A percentile compares a stretch with the other conserved stretches of the same genome.
Conservation (phyloP, 2,113 vertebrate genomes). For the Phrynosoma blainvillii region DNA sequence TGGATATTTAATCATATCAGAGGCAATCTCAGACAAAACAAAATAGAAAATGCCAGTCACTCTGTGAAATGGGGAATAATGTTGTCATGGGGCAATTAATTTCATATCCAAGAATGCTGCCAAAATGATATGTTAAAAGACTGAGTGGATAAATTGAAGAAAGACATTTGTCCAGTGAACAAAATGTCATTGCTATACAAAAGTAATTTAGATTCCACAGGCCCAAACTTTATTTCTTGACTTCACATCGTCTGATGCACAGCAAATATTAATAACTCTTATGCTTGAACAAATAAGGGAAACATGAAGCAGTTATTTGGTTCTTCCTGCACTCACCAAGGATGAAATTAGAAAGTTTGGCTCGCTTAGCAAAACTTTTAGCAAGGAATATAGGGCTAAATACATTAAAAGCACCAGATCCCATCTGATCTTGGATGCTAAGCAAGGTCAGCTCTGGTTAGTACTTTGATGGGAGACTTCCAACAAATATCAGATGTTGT, state of each 20-base stretch:
- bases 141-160: constrained; percentile 26
- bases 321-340: constrained; percentile 8
- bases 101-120: constrained; percentile 38
- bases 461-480: too few relatives aligned
- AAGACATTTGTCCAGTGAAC: constrained; percentile 35
- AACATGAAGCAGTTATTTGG: not conserved
- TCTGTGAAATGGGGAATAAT: constrained; percentile 50
- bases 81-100: constrained; percentile 48
- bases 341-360: constrained; percentile 31
- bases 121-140: constrained; percentile 33
- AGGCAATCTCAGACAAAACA: constrained; percentile 60
- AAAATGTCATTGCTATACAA: constrained; percentile 42
- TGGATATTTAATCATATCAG: constrained; percentile 55
- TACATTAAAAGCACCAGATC: too few relatives aligned
- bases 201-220: constrained; percentile 29
- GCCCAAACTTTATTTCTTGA: constrained; percentile 32
- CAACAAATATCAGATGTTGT: too few relatives aligned
- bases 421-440: too few relatives aligned
- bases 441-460: too few relatives aligned
- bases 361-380: constrained; percentile 26
- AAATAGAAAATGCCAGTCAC: constrained; percentile 28
- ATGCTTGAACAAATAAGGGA: constrained; percentile 52
- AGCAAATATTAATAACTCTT: constrained; percentile 17
- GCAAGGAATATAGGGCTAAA: not conserved
- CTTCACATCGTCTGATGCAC: not conserved